Evolutionary conservation across 2,113 vertebrate genomes (phyloP), one percentile per base, ranked within the genome.

Genomic region (Oreochromis niloticus): DNA sequence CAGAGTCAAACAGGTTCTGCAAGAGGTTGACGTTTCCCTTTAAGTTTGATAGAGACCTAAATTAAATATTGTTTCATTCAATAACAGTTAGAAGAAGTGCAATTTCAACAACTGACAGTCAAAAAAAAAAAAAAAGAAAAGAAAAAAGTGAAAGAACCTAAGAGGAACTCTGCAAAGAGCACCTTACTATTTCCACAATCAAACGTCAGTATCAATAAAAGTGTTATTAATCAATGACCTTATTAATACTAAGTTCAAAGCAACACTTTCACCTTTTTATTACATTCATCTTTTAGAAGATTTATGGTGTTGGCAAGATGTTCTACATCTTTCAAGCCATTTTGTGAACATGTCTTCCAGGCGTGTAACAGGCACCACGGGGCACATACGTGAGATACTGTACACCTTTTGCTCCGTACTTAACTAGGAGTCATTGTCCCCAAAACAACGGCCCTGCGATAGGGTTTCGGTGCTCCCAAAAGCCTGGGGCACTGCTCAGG

Each of bases 361-460:
- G 59, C 1, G 13, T 55, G 16, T 50, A 92, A 88, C 85, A 86
- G 92, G 48, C 87, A 90, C 90, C 84, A 54, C 12, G 48, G 87
- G 91, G 92, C 90, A 89, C 63, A 82, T 46, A 54, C 6, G 39
- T 54, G 68, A 91, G 93, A 93, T 57, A 92, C 24, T 34, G 82
- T 61, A 92, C 93, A 90, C 91, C 87, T 91, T 86, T 73, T 54
- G 82, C 71, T 71, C 85, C 80, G 56, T 87, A 88, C 89, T 91
- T 89, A 93, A 94, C 88, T 90, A 91, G 85, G 85, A 91, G 83
- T 71, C 59, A 93, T 96, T 96, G 96, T 96, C 87, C 90, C 57
- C 80, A 59, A 86, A 89, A 96, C 95, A 96, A 96, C 94, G 5
- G 87, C 52, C 0, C 9, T 46, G 87, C 36, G 93, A 94, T 96